These are phyloP conservation scores for Cynocephalus volans DNA, from an alignment of 2,113 vertebrate genomes.

Conservation along the genomic window DNA sequence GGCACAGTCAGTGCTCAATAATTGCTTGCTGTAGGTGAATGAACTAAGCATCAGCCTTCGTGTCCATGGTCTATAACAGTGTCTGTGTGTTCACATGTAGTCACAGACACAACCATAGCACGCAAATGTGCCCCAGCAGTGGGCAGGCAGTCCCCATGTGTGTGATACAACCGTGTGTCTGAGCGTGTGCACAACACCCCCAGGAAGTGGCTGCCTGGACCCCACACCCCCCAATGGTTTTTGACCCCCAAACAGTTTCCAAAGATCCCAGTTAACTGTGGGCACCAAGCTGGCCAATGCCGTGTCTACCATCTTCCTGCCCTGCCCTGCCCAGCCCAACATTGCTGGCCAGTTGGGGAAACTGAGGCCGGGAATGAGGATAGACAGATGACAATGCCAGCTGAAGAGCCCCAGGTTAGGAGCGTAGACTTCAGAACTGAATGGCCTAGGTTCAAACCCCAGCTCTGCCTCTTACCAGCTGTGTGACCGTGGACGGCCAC, in stretches of 20 bases:
- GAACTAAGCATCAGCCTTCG: neutral
- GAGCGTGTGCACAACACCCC: too few species aligned
- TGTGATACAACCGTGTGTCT: too few species aligned
- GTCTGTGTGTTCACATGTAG: too few species aligned
- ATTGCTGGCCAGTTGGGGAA: neutral
- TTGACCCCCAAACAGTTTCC: neutral
- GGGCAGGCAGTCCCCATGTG: too few species aligned
- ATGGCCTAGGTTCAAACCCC: neutral
- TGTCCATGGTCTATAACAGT: too few species aligned
- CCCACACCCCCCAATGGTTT: too few species aligned
- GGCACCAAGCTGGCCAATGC: neutral
- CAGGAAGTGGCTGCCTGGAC: neutral
- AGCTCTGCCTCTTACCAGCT: neutral
- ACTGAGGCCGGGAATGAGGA: neutral
- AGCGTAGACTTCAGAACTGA: neutral
- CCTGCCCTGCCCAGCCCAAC: too few species aligned
- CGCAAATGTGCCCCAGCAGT: too few species aligned
- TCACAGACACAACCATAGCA: too few species aligned
- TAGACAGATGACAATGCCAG: fast-evolving
- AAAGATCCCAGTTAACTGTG: neutral
- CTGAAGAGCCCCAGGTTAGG: fast-evolving
- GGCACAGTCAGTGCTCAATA: neutral
- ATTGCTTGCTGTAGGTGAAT: neutral
- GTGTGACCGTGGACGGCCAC: fast-evolving
- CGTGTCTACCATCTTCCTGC: neutral